Conservation (phyloP, 2,888 invertebrate species). For the Drosophila mulleri region DNA sequence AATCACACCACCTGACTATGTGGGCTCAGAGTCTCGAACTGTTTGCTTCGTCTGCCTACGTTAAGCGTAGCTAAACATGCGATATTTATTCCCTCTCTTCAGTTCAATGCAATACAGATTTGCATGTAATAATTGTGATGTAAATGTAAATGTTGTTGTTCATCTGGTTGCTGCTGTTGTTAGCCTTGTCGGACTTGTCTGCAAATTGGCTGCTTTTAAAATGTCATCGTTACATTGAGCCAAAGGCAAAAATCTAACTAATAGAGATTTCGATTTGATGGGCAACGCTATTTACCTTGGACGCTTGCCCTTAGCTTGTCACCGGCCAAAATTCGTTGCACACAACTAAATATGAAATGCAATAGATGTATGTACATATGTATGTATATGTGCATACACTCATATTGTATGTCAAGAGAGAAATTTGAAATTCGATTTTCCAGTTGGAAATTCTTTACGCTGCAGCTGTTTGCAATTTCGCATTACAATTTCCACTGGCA, state of each 20-base stretch:
- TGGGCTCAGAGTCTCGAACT: neutral
- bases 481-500: constrained; percentile 43
- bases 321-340: neutral
- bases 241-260: neutral
- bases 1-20: neutral
- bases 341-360: neutral
- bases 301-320: constrained; percentile 58
- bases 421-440: constrained; percentile 2
- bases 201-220: constrained; percentile 51
- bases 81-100: neutral
- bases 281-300: constrained; percentile 47
- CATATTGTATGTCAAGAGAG: neutral
- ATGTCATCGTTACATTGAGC: constrained; percentile 50
- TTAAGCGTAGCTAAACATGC: neutral
- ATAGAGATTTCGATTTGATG: constrained; percentile 27
- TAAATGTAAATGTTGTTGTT: constrained; percentile 9
- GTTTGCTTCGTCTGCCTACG: neutral
- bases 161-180: constrained; percentile 7
- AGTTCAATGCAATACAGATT: no score
- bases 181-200: constrained; percentile 20
- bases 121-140: constrained; percentile 13
- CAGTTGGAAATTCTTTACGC: constrained; percentile 20
- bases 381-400: neutral
- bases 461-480: constrained; percentile 46
- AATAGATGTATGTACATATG: neutral